Evolutionary conservation across 2,888 invertebrate species (phyloP).

Genomic region (Tiliacea citrago): DNA sequence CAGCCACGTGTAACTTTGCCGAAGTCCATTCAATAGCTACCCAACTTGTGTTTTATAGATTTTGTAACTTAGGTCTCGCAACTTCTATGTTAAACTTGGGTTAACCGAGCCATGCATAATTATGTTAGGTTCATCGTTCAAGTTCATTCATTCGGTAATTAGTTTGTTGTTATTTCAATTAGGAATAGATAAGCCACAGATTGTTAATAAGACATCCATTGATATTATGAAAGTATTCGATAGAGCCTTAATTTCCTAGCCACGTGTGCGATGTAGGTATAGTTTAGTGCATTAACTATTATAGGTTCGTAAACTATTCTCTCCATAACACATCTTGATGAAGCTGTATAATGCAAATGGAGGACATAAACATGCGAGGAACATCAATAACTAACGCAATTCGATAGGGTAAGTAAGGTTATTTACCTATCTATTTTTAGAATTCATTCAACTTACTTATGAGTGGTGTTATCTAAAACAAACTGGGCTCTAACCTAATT

Average conservation of each 20-base stretch:
- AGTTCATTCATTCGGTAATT: constrained; percentile 6
- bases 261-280: constrained; percentile 39
- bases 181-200: neutral
- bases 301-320: constrained; percentile 39
- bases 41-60: neutral
- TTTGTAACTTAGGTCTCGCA: neutral
- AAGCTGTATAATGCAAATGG: constrained; percentile 49
- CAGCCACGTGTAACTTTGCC: constrained; percentile 26
- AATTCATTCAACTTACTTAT: constrained; percentile 62
- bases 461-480: constrained; percentile 63
- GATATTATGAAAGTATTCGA: constrained; percentile 2
- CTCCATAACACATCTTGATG: constrained; percentile 36
- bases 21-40: neutral
- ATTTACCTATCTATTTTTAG: constrained; percentile 65
- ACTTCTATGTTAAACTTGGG: neutral
- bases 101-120: neutral
- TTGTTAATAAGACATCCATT: neutral
- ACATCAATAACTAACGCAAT: constrained; percentile 43
- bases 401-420: constrained; percentile 53
- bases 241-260: constrained; percentile 28
- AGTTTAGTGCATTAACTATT: constrained; percentile 20
- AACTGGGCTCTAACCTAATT: constrained; percentile 64
- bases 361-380: constrained; percentile 36
- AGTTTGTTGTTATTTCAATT: constrained; percentile 13
- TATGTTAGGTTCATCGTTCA: neutral